These are phyloP conservation scores for Anableps anableps DNA, from an alignment of 2,797 vertebrate species.

Conservation along the genomic window DNA sequence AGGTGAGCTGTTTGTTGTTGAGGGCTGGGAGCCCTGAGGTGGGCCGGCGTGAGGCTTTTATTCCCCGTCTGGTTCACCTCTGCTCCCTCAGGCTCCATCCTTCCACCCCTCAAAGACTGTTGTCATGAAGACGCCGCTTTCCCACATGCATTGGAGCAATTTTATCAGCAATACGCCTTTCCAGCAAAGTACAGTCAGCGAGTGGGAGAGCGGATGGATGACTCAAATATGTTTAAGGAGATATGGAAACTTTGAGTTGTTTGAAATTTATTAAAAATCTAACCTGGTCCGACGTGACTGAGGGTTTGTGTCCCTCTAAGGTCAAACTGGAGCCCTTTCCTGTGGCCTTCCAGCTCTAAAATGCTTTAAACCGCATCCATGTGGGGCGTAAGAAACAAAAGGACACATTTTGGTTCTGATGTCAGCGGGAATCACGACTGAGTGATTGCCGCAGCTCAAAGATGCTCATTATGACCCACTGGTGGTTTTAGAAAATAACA, in stretches of 20 bases:
- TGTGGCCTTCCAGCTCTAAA: too few species aligned
- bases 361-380: too few species aligned
- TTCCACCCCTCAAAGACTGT: conserved; percentile 3
- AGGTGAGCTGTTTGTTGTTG: conserved; percentile 31
- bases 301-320: too few species aligned
- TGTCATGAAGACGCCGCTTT: conserved; percentile 2
- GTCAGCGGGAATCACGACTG: too few species aligned
- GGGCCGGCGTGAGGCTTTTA: neutral
- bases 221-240: neutral
- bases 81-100: conserved; percentile 5
- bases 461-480: neutral
- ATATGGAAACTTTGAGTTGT: neutral
- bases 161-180: neutral
- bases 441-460: neutral
- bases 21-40: conserved; percentile 27
- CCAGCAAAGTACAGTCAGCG: neutral
- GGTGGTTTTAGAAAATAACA: neutral
- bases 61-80: neutral
- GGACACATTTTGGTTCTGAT: too few species aligned
- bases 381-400: too few species aligned
- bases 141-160: neutral
- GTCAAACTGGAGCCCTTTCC: too few species aligned
- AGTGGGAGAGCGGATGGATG: neutral
- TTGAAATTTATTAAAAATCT: neutral
- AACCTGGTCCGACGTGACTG: too few species aligned